Evolutionary conservation across 2,113 vertebrate genomes (phyloP).

Genomic region (Forbesichthys agassizii): DNA sequence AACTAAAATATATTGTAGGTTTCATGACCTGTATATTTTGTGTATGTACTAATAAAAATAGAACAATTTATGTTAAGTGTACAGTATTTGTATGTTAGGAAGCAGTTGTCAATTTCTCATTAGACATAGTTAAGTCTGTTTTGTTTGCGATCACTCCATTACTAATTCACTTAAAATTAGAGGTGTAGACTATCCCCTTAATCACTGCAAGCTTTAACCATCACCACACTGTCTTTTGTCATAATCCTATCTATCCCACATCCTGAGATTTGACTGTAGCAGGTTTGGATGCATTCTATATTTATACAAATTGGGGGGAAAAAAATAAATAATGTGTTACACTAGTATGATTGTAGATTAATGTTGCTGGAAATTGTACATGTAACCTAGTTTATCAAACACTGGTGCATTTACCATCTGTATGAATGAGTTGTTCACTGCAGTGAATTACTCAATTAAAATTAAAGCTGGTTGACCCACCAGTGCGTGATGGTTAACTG

Average conservation of each 20-base stretch:
- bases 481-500: no score
- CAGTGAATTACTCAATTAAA: no score
- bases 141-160: slow-evolving; percentile 12
- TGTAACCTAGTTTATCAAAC: no score
- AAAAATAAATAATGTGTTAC: no score
- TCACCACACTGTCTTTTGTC: neutral
- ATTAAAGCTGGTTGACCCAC: no score
- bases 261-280: slow-evolving; percentile 1
- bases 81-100: neutral
- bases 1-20: neutral
- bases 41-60: slow-evolving; percentile 31
- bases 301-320: no score
- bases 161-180: slow-evolving; percentile 46
- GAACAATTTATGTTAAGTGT: neutral
- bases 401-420: no score
- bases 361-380: no score
- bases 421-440: no score
- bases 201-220: slow-evolving; percentile 39
- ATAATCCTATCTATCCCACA: slow-evolving; percentile 57
- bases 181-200: slow-evolving; percentile 52
- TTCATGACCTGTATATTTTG: neutral
- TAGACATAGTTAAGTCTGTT: neutral
- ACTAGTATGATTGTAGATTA: no score
- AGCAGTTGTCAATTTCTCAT: neutral
- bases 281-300: no score